Evolutionary conservation across 2,113 vertebrate species (phyloP), one percentile per base, ranked within the genome.

Genomic region (Tragulus kanchil): DNA sequence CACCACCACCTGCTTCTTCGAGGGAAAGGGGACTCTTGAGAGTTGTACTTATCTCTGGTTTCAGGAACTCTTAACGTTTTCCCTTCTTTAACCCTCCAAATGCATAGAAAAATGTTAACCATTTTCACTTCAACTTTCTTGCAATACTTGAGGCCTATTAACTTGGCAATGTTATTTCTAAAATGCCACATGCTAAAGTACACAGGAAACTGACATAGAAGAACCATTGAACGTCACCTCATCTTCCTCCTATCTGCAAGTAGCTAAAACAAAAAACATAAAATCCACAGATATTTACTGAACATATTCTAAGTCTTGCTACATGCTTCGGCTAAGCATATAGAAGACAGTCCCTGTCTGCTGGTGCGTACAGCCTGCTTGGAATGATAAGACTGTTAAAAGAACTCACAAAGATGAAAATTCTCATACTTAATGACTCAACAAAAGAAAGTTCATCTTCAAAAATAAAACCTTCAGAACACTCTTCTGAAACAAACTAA

Each of bases 361-460:
- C 31, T 58, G 31, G 25, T 21, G 31, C n/a, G 1, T 36, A 21
- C 13, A 45, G 67, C 14, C 5, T 85, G 45, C 9, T 79, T 75
- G 45, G n/a, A 79, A 82, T 82, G 73, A 48, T 67, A n/a, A 42
- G 23, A 64, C 36, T 50, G 0, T 73, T 73, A 26, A 93, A 94
- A 93, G 4, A 8, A 58, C 14, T 16, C 26, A 61, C 19, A 75
- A 36, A 94, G 61, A 69, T 45, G 2, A 21, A 52, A 59, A 75
- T 86, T 84, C 13, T 59, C 75, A 5, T 36, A 23, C 75, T 82
- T 77, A 89, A 71, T 61, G 77, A 73, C 21, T 94, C 28, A 88
- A 1, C 78, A 58, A 82, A 83, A 67, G 0, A n/a, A 94, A 67
- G 71, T 77, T 91, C 28, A 91, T 9, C 9, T 58, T 69, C 0